These are phyloP conservation scores for Karalla daura DNA, from an alignment of 2,797 vertebrate genomes.

Conservation along the genomic window DNA sequence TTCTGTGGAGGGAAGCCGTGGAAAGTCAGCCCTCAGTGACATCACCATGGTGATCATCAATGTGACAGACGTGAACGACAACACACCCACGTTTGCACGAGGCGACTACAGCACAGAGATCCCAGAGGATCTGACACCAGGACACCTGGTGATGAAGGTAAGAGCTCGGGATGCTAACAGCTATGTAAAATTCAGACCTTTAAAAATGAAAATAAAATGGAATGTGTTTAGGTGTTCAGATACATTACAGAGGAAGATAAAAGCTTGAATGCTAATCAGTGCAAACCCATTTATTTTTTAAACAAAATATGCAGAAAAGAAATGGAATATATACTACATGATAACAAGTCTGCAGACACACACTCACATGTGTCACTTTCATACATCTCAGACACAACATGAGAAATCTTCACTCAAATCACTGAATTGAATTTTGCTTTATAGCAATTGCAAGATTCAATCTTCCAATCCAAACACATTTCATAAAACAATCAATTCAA, in stretches of 20 bases:
- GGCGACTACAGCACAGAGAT: slow-evolving; percentile 85
- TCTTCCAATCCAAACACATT: slow-evolving; percentile 3
- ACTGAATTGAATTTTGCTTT: slow-evolving; percentile 1
- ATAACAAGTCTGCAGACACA: background rate
- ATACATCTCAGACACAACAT: background rate
- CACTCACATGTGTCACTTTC: background rate
- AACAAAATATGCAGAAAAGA: too few relatives aligned
- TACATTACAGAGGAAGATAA: too few relatives aligned
- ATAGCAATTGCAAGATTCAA: background rate
- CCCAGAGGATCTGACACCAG: slow-evolving; percentile 87
- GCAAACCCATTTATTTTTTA: too few relatives aligned
- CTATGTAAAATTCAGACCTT: background rate
- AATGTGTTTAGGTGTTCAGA: too few relatives aligned
- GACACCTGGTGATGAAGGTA: slow-evolving; percentile 89
- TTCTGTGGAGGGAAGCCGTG: slow-evolving; percentile 91
- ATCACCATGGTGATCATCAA: slow-evolving; percentile 91
- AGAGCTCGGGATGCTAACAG: background rate
- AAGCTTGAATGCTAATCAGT: too few relatives aligned
- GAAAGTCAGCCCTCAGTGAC: slow-evolving; percentile 88
- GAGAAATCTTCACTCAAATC: slow-evolving; percentile 13
- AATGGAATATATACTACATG: too few relatives aligned
- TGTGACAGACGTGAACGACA: slow-evolving; percentile 94
- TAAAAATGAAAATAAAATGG: too few relatives aligned
- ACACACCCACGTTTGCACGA: slow-evolving; percentile 87
- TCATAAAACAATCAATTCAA: too few relatives aligned